Base-by-base conservation (phyloP, 92 coral and sea anemone genomes). In the Porites rus region DNA sequence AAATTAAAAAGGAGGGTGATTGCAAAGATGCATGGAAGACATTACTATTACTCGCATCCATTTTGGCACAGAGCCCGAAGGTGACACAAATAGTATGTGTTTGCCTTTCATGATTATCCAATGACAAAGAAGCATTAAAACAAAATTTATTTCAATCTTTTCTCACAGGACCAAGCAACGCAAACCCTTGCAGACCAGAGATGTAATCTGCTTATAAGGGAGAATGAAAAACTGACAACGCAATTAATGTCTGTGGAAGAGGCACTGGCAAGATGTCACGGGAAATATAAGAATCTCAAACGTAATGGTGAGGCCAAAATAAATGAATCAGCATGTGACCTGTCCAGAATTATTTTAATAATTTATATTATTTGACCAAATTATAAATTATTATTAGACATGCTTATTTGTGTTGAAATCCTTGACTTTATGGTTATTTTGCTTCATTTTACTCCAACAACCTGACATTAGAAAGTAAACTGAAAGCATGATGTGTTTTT, bases 211-310 rank as follows among this genome's bases (percentile, higher is more conserved):
- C 74, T 69, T 38, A 28, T 12, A 24, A 69, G 18, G 46, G 74
- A 69, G 17, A 46, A 24, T 31, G 63, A 54, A 8, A 52, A 7
- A 21, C 63, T 54, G 16, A 74, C 12, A 6, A 51, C 46, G 19
- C 46, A 53, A 56, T 18, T 50, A 3, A 16, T 21, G 54, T 74
- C 78, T n/a, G 14, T 56, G 8, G 10, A 16, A 74, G 78, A 74
- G 78, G 78, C 64, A 53, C 78, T 74, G 21, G 78, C 60, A 21
- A 74, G 54, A 25, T 52, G 78, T 74, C 63, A 74, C 51, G 78
- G 51, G n/a, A 51, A 51, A 51, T 52, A 51, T 51, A 74, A 74
- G 20, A 56, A 74, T 5, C 78, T 74, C 22, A 51, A 51, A 51
- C 63, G 65, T 7, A 74, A 74, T 43, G 74, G 74, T 69, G 12